A percentile compares a stretch with the other conserved stretches of the same genome.
Evolutionary conservation across 1,140 invertebrate species (phyloP).

Genomic region (Lepidurus arcticus): DNA sequence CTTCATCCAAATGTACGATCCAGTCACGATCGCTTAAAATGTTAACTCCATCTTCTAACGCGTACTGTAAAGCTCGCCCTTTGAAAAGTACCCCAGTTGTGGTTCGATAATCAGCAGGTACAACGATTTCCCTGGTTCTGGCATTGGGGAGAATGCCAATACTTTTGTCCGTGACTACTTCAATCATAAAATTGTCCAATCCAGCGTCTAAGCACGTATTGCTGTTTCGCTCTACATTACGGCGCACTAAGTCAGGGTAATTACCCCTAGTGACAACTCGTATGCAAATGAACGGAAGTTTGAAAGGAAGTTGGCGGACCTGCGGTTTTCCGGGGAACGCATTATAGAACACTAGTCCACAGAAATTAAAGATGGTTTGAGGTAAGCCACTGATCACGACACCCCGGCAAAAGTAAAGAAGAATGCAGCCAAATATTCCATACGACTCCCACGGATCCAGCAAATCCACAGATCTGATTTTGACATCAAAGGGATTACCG

Average conservation of each 20-base stretch:
- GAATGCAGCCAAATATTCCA: conserved; percentile 61
- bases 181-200: conserved; percentile 92
- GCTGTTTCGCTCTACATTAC: conserved; percentile 84
- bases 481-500: background rate
- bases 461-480: conserved; percentile 47
- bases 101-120: conserved; percentile 77
- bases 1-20: conserved; percentile 97
- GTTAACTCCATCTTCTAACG: conserved; percentile 76
- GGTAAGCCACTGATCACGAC: conserved; percentile 81
- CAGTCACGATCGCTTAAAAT: conserved; percentile 83
- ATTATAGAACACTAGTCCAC: conserved; percentile 86
- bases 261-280: conserved; percentile 92
- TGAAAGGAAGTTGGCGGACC: conserved; percentile 69
- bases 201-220: conserved; percentile 82
- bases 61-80: conserved; percentile 91
- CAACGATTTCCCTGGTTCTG: conserved; percentile 72
- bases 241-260: conserved; percentile 83
- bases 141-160: conserved; percentile 62
- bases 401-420: conserved; percentile 72
- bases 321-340: conserved; percentile 89
- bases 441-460: conserved; percentile 75
- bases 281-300: conserved; percentile 91
- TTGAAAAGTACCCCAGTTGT: conserved; percentile 90
- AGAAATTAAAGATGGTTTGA: conserved; percentile 85
- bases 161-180: conserved; percentile 92